Evolutionary conservation across 1,140 invertebrate species (phyloP), one percentile per base, ranked within the genome.

Genomic region (Diabrotica undecimpunctata): DNA sequence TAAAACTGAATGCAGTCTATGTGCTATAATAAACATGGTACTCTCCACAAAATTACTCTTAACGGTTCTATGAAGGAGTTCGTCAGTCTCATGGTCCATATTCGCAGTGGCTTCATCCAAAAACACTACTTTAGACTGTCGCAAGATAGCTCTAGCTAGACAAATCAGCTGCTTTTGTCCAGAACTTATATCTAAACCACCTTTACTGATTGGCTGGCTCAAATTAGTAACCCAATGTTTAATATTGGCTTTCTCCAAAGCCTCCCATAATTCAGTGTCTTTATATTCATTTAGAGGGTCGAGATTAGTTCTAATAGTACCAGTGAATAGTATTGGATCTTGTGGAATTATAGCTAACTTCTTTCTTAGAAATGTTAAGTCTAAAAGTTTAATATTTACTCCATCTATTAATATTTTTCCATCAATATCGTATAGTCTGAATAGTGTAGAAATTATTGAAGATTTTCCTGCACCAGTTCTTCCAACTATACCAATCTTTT

Each of bases 271-370:
- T 65, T 70, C 67, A n/a, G 65, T n/a, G 72, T 90, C 87, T 5
- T 77, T 66, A 69, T 79, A 82, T 41, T 79, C 62, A 6, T 77
- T 67, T 66, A 84, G 82, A 0, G 86, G 86, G 72, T 87, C 85
- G 51, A 87, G 73, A 74, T 87, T 87, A 36, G 74, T 74, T 36
- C 85, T 83, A 66, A 95, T 76, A 55, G 87, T 57, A 61, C 85
- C 85, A 14, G 78, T 79, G 69, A 88, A 96, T 0, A 96, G 77
- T 11, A 96, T 87, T 0, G 94, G 93, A 70, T 91, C 92, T 79
- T 96, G 92, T 0, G 92, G 91, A 67, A 94, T 92, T 35, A 93
- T 92, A 13, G 91, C 89, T 25, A 95, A 86, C 64, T 87, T 85
- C n/a, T 83, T 84, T 10, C 93, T 81, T 2, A 95, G 75, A 70